Evolutionary conservation across 2,113 vertebrate species (phyloP), one percentile per base, ranked within the genome.

Genomic region (Cyprinodon brontotheroides): DNA sequence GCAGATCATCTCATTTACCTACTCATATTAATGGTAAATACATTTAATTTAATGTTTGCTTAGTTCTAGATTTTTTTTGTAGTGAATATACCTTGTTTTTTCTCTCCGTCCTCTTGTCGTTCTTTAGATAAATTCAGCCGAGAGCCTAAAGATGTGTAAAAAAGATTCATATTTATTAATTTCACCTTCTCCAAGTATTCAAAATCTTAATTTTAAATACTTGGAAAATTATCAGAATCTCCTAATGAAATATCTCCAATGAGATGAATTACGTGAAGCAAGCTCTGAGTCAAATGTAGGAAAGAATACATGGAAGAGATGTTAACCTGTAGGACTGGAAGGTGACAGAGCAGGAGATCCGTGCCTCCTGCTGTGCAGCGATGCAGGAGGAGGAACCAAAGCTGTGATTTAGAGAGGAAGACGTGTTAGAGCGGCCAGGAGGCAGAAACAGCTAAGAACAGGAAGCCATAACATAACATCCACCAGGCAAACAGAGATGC

Each of bases 31-130:
- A n/a, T n/a, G n/a, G n/a, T n/a, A n/a, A n/a, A n/a, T n/a, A n/a
- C n/a, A n/a, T n/a, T n/a, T n/a, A n/a, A n/a, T n/a, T n/a, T n/a
- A n/a, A n/a, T n/a, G n/a, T n/a, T n/a, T n/a, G n/a, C n/a, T n/a
- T n/a, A n/a, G n/a, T n/a, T n/a, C n/a, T n/a, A 29, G 29, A 29
- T 29, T 29, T 1, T 29, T 29, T 29, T 29, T 29, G 29, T 1
- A 29, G 29, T 29, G 29, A 29, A 59, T 70, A 84, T 94, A 97
- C 96, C 96, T 73, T 95, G 93, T 64, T 86, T 94, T 86, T 94
- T 96, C 72, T 96, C 95, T 78, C 86, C 93, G 86, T 96, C 95
- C 85, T 96, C 95, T 76, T 92, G 92, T 89, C 92, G 93, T 86
- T 96, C 95, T 85, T 94, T 96, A 48, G 93, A 94, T 76, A 95